Conservation (phyloP, 2,888 invertebrate genomes). For the Ceraclea dissimilis region DNA sequence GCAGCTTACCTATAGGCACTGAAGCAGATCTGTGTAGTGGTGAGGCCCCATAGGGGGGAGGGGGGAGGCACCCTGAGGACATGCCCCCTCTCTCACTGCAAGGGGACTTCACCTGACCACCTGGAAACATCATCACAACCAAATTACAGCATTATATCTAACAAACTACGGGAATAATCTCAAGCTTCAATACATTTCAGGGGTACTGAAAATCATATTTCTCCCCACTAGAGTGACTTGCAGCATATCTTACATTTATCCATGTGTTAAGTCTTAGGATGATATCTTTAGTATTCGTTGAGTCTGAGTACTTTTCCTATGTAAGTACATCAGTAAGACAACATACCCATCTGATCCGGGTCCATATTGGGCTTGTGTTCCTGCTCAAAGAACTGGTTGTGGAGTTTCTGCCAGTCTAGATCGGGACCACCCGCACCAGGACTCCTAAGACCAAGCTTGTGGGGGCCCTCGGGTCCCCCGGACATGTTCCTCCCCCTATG, state of each 20-base stretch:
- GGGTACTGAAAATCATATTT: no score
- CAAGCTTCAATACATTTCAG: no score
- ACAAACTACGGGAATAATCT: no score
- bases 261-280: no score
- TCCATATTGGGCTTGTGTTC: constrained; percentile 54
- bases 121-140: no score
- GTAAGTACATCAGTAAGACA: constrained; percentile 5
- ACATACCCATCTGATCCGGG: constrained; percentile 26
- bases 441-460: constrained; percentile 37
- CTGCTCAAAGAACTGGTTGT: constrained; percentile 77
- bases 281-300: no score
- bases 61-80: constrained; percentile 36
- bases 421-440: constrained; percentile 49
- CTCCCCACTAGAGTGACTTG: no score
- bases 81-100: constrained; percentile 44
- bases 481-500: constrained; percentile 39
- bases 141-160: no score
- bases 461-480: constrained; percentile 28
- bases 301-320: no score
- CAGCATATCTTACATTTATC: no score
- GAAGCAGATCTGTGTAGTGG: constrained; percentile 47
- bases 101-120: constrained; percentile 48
- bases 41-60: constrained; percentile 48
- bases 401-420: constrained; percentile 87
- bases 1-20: constrained; percentile 43